Evolutionary conservation across 92 coral and sea anemone genomes (phyloP), one percentile per base, ranked within the genome.

Genomic region (Blastomussa wellsi): DNA sequence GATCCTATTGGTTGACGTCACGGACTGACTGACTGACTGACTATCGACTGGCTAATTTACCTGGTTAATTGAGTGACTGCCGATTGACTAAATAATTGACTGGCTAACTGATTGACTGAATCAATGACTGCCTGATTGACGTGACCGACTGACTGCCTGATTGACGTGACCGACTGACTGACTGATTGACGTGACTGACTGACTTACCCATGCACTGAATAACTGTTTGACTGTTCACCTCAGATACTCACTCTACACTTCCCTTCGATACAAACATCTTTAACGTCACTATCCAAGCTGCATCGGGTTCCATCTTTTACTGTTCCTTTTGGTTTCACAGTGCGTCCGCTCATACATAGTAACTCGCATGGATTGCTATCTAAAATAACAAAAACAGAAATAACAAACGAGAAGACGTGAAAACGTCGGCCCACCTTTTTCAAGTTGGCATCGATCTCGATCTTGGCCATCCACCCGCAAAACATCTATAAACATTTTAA

Each of bases 291-390:
- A 22, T 94, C 91, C 48, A 71, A 17, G 53, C 77, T 60, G 53
- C 98, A 96, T 49, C 93, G 90, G 24, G 98, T 96, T n/a, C 98
- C 98, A 77, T 94, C 98, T 74, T 42, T 84, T n/a, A 90, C 95
- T 15, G 53, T 84, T 11, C 98, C 96, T 31, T 80, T 49, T 38
- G 93, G 86, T 49, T 76, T 87, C 62, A 85, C 20, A 5, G 7
- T 9, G 41, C 62, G 35, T 4, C 89, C 89, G 48, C 26, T 26
- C 41, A 29, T 76, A 77, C 98, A 96, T 74, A 82, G 48, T 35
- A 94, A 80, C 7, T 85, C 80, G 72, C 98, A 96, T 36, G 89
- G 88, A 79, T 86, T 92, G 94, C 82, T 33, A 31, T 4, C 72
- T 57, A 32, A 74, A 42, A 42, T 24, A 19, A 26, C 13, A 3